Conservation (phyloP, 2,797 vertebrate species). For the Peromyscus melanophrys region DNA sequence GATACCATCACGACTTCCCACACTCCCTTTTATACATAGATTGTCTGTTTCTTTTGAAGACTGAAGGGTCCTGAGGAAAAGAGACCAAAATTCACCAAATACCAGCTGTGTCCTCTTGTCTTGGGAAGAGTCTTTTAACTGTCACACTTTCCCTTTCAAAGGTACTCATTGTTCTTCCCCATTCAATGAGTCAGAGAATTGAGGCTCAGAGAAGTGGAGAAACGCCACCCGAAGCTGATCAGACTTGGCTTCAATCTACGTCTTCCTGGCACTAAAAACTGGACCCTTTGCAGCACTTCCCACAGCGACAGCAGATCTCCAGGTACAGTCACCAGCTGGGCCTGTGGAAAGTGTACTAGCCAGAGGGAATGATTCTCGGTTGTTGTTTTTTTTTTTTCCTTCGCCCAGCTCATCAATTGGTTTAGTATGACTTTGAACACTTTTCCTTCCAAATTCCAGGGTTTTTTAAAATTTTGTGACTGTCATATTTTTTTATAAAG, state of each 20-base stretch:
- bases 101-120: not conserved
- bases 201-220: not conserved
- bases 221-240: not conserved
- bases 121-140: not conserved
- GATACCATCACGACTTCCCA: not conserved
- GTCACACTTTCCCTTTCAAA: not conserved
- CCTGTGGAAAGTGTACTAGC: not conserved
- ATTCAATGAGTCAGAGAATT: not conserved
- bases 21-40: not conserved
- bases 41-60: not conserved
- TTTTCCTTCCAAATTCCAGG: conserved; percentile 41
- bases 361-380: not conserved
- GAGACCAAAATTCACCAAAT: not conserved
- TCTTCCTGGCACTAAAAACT: not conserved
- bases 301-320: not conserved
- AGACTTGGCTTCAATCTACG: not conserved
- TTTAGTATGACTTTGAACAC: not conserved
- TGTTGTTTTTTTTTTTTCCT: not conserved
- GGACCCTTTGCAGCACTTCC: not conserved
- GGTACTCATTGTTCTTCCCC: not conserved
- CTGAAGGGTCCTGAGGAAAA: not conserved
- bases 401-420: not conserved
- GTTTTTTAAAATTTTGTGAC: conserved; percentile 16
- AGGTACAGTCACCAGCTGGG: not conserved
- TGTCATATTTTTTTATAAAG: conserved; percentile 57